A percentile compares a stretch with the other conserved stretches of the same genome.
Evolutionary conservation across 2,797 vertebrate genomes (phyloP).

Genomic region (Danionella dracula): DNA sequence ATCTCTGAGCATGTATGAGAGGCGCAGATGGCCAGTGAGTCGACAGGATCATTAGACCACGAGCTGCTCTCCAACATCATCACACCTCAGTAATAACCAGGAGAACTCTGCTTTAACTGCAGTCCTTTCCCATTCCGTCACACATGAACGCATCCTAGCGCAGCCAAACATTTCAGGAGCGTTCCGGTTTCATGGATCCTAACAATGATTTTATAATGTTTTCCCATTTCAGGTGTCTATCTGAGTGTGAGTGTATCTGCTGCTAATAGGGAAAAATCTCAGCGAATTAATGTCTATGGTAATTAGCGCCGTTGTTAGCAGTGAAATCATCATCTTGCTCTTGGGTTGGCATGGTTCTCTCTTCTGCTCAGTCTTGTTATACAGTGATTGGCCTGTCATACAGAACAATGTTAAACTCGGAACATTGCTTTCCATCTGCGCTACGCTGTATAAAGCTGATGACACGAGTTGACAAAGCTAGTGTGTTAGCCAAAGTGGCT

Average conservation of each 20-base stretch:
- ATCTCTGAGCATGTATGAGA: background rate
- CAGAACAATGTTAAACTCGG: constrained; percentile 2
- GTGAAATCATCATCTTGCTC: constrained; percentile 48
- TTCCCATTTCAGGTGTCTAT: constrained; percentile 31
- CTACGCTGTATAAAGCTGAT: background rate
- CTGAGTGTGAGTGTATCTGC: constrained; percentile 47
- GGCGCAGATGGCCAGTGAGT: constrained; percentile 9
- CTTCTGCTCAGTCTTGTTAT: constrained; percentile 27
- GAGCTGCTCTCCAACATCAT: constrained; percentile 15
- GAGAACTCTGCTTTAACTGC: constrained; percentile 9
- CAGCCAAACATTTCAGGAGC: constrained; percentile 40
- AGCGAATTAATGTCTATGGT: constrained; percentile 68
- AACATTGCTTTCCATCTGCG: background rate
- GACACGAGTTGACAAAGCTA: background rate
- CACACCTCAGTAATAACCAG: constrained; percentile 21
- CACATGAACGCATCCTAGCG: constrained; percentile 39
- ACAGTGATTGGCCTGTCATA: constrained; percentile 37
- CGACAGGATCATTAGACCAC: constrained; percentile 21
- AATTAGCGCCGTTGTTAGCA: constrained; percentile 65
- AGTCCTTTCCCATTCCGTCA: constrained; percentile 20
- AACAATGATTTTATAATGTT: constrained; percentile 9
- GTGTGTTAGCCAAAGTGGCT: background rate
- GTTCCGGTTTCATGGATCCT: background rate
- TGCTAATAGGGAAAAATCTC: constrained; percentile 65
- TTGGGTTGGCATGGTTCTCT: constrained; percentile 40